A percentile compares a stretch with the other conserved stretches of the same genome.
phyloP scores from a whole-genome alignment of 1,140 invertebrate species.

The Drosophila guanche region DNA sequence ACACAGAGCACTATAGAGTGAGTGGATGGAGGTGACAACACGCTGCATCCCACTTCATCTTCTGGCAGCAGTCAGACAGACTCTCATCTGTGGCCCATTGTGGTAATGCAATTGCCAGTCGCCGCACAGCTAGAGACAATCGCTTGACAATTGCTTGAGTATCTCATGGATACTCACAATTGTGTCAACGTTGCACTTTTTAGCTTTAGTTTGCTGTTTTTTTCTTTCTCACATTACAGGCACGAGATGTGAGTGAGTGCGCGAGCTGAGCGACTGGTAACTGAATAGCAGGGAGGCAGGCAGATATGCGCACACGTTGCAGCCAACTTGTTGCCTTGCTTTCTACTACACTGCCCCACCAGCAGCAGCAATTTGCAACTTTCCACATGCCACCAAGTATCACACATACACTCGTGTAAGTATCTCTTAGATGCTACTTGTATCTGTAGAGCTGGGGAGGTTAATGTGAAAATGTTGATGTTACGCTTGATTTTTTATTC shows the following conservation, averaged over 20 bases:
- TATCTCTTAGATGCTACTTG: conserved; percentile 11
- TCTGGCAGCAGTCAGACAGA: neutral
- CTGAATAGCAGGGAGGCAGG: too few relatives aligned
- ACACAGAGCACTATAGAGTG: neutral
- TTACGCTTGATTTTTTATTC: conserved; percentile 48
- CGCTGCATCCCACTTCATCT: conserved; percentile 3
- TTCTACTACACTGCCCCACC: conserved; percentile 29
- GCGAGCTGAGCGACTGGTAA: conserved; percentile 13
- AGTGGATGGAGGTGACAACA: neutral
- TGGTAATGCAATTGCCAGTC: conserved; percentile 11
- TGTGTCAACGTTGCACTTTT: conserved; percentile 57
- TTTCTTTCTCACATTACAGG: conserved; percentile 50
- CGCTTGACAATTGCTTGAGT: conserved; percentile 13
- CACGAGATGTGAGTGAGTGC: conserved; percentile 15
- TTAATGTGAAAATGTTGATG: conserved; percentile 24
- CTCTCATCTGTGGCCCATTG: conserved; percentile 3
- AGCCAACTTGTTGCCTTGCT: conserved; percentile 45
- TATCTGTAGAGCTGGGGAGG: too few relatives aligned
- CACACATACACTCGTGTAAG: neutral
- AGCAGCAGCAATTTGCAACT: conserved; percentile 25
- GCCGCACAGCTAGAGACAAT: too few relatives aligned
- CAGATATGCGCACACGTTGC: too few relatives aligned
- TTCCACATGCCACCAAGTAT: conserved; percentile 27
- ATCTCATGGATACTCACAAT: conserved; percentile 34
- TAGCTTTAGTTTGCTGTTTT: neutral